These are phyloP conservation scores for Melieria crassipennis DNA, from an alignment of 2,888 invertebrate species.

Conservation along the genomic window DNA sequence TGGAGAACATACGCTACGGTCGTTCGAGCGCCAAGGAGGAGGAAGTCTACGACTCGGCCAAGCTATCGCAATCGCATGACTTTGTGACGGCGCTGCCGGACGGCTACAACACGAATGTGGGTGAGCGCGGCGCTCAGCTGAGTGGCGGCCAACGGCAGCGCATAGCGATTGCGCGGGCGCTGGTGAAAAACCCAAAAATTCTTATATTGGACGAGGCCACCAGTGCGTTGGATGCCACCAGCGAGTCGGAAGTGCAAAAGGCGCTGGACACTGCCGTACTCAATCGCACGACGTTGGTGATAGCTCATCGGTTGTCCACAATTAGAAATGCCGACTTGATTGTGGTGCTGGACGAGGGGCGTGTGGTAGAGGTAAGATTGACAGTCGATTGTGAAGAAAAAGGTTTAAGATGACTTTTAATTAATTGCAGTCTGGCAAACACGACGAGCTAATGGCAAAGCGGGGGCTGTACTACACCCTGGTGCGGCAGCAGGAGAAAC, in stretches of 20 bases:
- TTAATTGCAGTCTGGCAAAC: constrained; percentile 80
- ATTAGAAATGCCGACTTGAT: constrained; percentile 91
- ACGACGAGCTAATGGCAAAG: constrained; percentile 78
- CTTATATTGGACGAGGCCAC: constrained; percentile 95
- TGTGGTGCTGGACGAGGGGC: constrained; percentile 86
- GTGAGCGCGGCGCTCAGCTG: constrained; percentile 90
- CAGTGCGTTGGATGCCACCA: constrained; percentile 92
- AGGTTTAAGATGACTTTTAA: neutral
- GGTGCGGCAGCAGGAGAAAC: constrained; percentile 78
- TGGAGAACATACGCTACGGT: constrained; percentile 95
- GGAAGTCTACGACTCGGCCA: constrained; percentile 82
- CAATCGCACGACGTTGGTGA: constrained; percentile 92
- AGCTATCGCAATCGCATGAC: constrained; percentile 90
- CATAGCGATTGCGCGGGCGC: constrained; percentile 93
- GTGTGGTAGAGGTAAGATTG: constrained; percentile 79
- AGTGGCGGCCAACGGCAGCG: constrained; percentile 96
- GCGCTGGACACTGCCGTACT: constrained; percentile 85
- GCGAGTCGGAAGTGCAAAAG: constrained; percentile 89
- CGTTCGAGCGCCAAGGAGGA: constrained; percentile 74
- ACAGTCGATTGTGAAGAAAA: neutral
- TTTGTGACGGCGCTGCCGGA: constrained; percentile 85
- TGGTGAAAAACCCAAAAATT: constrained; percentile 89
- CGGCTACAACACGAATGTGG: constrained; percentile 86
- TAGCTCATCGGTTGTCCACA: constrained; percentile 93
- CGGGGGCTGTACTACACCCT: constrained; percentile 89